Percentiles rank a stretch among this genome's conserved stretches.
Evolutionary conservation across 2,888 invertebrate genomes (phyloP).

Genomic region (Emmelina monodactyla): DNA sequence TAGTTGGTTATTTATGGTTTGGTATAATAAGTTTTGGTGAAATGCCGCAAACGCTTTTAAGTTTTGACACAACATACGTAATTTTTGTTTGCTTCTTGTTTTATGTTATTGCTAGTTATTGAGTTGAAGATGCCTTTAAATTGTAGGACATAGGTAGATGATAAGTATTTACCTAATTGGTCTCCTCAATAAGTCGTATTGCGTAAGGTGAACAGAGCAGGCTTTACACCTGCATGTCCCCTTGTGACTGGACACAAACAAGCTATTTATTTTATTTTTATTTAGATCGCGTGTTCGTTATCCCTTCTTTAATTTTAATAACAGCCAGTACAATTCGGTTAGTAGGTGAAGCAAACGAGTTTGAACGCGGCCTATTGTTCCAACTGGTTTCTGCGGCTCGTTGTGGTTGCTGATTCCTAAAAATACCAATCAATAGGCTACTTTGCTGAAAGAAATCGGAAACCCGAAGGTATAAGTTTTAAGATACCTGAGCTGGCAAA

Average conservation of each 20-base stretch:
- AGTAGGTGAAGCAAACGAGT: slow-evolving; percentile 1
- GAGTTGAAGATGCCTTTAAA: too few relatives aligned
- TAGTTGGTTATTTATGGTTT: slow-evolving; percentile 54
- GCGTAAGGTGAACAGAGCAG: too few relatives aligned
- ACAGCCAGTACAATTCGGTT: neutral
- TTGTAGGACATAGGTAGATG: too few relatives aligned
- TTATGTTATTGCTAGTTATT: too few relatives aligned
- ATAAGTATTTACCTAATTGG: too few relatives aligned
- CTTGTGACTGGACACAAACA: neutral
- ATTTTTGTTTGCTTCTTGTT: too few relatives aligned
- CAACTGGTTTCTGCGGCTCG: neutral
- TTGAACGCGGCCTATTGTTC: neutral
- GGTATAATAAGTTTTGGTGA: slow-evolving; percentile 48
- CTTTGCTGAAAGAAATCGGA: slow-evolving; percentile 36
- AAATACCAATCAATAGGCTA: neutral
- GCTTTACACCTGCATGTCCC: neutral
- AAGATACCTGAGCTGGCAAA: slow-evolving; percentile 34
- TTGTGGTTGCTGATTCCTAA: too few relatives aligned
- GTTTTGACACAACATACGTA: too few relatives aligned
- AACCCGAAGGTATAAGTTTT: slow-evolving; percentile 31
- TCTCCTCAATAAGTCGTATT: too few relatives aligned
- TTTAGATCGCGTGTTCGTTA: neutral
- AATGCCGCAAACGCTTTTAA: too few relatives aligned
- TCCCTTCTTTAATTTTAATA: neutral
- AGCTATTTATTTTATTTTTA: neutral